Evolutionary conservation across 1,140 invertebrate genomes (phyloP), one percentile per base, ranked within the genome.

Genomic region (Heliconius hewitsoni): DNA sequence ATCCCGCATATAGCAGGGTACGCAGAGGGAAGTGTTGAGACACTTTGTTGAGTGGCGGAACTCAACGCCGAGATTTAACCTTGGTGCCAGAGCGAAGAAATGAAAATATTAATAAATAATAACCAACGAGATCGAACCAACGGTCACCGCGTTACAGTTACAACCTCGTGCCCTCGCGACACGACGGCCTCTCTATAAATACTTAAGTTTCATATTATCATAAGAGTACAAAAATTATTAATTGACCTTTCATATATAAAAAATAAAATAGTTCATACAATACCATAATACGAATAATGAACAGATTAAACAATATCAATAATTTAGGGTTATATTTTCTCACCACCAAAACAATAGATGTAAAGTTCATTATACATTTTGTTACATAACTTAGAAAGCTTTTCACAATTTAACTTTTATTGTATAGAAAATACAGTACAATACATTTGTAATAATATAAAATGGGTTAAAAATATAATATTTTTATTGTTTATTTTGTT

Each of bases 311-410:
- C 73, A 78, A 78, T 72, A 66, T 81, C n/a, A 77, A 74, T 86
- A 89, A 87, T 90, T 84, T 82, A 72, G 87, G 86, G 84, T 87
- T 85, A 77, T 83, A 85, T 90, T 90, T 89, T 90, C 89, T 88
- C 89, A 90, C 89, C 87, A 84, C 85, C 83, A 84, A 87, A 90
- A 90, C 88, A 90, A 90, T 84, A 81, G 77, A 84, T 81, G 9
- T 39, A 76, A 39, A 39, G 27, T 42, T 78, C 66, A 66, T 74
- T 73, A 34, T 71, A 16, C 60, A 66, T 66, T 66, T 30, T 66
- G 60, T 66, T 13, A 66, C 60, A 66, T 66, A 13, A 6, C 16
- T 66, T 3, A 11, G 60, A 30, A 66, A 30, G 9, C 60, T 30
- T 23, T 60, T 18, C 27, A 30, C 27, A 27, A 66, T 66, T 66